Evolutionary conservation across 2,797 vertebrate genomes (phyloP).

Genomic region (Sebastes dallii): DNA sequence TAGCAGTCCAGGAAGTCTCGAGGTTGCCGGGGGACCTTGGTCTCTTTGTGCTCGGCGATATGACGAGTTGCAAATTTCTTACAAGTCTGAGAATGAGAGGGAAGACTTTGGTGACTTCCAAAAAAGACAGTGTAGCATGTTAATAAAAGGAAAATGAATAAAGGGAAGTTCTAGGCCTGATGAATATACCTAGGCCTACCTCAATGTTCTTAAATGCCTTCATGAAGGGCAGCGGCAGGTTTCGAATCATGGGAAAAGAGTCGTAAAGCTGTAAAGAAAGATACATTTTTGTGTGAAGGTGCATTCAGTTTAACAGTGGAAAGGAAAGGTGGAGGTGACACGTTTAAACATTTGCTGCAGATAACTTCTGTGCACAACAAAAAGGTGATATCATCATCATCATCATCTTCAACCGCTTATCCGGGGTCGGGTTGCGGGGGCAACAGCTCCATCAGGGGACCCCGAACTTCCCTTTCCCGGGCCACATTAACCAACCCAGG

Average conservation of each 20-base stretch:
- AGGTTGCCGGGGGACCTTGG: slow-evolving; percentile 4
- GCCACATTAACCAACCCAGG: no score
- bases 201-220: slow-evolving; percentile 37
- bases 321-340: neutral
- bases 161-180: neutral
- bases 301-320: neutral
- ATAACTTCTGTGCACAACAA: neutral
- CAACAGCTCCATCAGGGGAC: no score
- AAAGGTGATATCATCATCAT: neutral
- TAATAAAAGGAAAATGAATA: neutral
- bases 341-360: neutral
- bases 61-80: neutral
- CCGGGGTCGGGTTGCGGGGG: no score
- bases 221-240: slow-evolving; percentile 52
- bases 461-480: no score
- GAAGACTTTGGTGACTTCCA: neutral
- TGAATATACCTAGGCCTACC: neutral
- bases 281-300: neutral
- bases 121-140: neutral
- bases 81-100: slow-evolving; percentile 8
- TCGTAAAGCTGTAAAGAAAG: slow-evolving; percentile 62
- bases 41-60: slow-evolving; percentile 24
- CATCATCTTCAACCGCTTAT: no score
- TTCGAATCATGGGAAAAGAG: slow-evolving; percentile 39
- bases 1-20: slow-evolving; percentile 17